phyloP scores from a whole-genome alignment of 2,113 vertebrate species.

The Chlorodrepanis virens region DNA sequence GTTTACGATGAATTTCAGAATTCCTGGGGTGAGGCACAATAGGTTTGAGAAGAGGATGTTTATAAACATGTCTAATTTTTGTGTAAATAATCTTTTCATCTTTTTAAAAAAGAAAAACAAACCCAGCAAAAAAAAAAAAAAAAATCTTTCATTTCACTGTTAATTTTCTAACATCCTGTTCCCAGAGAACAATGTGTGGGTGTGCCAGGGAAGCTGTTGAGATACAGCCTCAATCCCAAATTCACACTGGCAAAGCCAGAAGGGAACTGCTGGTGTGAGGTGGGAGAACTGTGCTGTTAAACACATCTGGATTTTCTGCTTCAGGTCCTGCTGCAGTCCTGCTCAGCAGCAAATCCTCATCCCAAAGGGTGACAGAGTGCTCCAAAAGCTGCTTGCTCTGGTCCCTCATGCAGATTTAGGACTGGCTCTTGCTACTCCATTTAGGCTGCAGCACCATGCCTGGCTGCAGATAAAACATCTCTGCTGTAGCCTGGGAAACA shows the following conservation, averaged over 20 bases:
- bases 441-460: neutral
- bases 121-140: neutral
- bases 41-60: conserved; percentile 46
- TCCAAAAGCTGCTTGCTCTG: neutral
- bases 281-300: neutral
- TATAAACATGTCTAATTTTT: neutral
- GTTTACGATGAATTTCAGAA: neutral
- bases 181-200: conserved; percentile 25
- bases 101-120: conserved; percentile 11
- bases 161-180: conserved; percentile 50
- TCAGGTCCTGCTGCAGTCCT: neutral
- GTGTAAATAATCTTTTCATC: conserved; percentile 37
- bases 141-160: neutral
- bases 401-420: neutral
- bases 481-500: neutral
- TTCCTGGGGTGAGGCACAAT: neutral
- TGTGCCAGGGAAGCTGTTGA: conserved; percentile 1
- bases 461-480: neutral
- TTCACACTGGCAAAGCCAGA: neutral
- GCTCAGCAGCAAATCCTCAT: neutral
- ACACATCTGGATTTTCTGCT: neutral
- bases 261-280: neutral
- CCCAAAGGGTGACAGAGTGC: neutral
- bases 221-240: neutral
- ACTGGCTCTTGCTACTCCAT: neutral